A percentile compares a stretch with the other conserved stretches of the same genome.
Evolutionary conservation across 92 coral and sea anemone genomes (phyloP).

Genomic region (Heteractis magnifica): DNA sequence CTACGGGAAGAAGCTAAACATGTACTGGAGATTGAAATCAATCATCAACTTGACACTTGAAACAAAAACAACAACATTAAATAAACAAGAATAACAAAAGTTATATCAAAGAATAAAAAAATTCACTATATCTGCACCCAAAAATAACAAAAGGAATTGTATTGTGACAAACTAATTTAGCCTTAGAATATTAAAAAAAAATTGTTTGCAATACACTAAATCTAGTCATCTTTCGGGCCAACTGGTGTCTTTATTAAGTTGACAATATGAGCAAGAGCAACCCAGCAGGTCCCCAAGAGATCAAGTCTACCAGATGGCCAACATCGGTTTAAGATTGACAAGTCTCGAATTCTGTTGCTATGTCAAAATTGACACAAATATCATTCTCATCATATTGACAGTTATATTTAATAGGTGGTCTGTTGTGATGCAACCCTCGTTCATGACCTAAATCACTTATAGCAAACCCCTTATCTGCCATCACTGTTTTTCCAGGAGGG

Average conservation of each 20-base stretch:
- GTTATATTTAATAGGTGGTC: constrained; percentile 46
- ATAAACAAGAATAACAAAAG: constrained; percentile 4
- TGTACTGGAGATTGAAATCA: constrained; percentile 35
- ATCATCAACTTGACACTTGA: constrained; percentile 3
- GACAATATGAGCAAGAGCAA: constrained; percentile 47
- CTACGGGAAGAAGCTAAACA: constrained; percentile 36
- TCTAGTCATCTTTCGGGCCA: constrained; percentile 44
- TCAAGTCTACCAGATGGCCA: constrained; percentile 60
- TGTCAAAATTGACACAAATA: constrained; percentile 43
- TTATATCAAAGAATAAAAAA: no score
- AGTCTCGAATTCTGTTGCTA: constrained; percentile 52
- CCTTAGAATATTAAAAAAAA: background rate
- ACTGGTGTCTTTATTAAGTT: constrained; percentile 49
- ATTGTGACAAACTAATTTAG: no score
- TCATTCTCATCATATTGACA: constrained; percentile 53
- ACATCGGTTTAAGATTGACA: constrained; percentile 45
- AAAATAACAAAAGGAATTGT: no score
- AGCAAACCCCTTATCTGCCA: no score
- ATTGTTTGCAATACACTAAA: background rate
- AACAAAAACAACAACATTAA: constrained; percentile 38
- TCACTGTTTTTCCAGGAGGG: constrained; percentile 40
- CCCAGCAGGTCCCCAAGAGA: constrained; percentile 51
- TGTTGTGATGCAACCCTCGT: constrained; percentile 51
- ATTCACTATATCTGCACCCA: no score
- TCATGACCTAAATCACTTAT: constrained; percentile 55